Evolutionary conservation across 1,140 invertebrate genomes (phyloP).

Genomic region (Leguminivora glycinivorella): DNA sequence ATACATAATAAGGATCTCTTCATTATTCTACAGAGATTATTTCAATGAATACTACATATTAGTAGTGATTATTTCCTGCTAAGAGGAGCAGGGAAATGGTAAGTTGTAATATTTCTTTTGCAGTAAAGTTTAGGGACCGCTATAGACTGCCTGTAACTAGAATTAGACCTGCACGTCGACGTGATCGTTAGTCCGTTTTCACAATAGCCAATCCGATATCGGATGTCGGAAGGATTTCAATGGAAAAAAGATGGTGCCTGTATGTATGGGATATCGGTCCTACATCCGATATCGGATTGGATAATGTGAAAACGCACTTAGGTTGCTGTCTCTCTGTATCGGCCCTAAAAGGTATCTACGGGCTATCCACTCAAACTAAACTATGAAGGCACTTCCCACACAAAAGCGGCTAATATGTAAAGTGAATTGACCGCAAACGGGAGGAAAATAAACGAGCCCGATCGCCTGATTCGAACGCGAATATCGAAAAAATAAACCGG

Average conservation of each 20-base stretch:
- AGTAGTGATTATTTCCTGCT: neutral
- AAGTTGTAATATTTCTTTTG: neutral
- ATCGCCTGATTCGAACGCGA: neutral
- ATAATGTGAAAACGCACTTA: no score
- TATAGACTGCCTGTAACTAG: no score
- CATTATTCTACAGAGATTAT: neutral
- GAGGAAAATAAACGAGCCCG: conserved; percentile 8
- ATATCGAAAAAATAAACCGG: conserved; percentile 10
- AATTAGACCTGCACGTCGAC: no score
- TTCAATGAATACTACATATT: no score
- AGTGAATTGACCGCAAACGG: conserved; percentile 6
- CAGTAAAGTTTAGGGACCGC: no score
- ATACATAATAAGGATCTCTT: neutral
- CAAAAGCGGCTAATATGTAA: neutral
- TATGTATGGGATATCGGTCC: no score
- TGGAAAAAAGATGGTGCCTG: no score
- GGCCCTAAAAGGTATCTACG: neutral
- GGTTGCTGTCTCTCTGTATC: no score
- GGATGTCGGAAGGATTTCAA: no score
- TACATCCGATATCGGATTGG: no score
- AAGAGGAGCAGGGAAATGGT: neutral
- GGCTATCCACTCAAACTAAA: neutral
- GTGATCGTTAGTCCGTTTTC: no score
- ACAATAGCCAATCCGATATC: no score
- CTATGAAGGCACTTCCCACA: neutral